Conservation (phyloP, 2,797 vertebrate genomes). For the Brotula barbata region DNA sequence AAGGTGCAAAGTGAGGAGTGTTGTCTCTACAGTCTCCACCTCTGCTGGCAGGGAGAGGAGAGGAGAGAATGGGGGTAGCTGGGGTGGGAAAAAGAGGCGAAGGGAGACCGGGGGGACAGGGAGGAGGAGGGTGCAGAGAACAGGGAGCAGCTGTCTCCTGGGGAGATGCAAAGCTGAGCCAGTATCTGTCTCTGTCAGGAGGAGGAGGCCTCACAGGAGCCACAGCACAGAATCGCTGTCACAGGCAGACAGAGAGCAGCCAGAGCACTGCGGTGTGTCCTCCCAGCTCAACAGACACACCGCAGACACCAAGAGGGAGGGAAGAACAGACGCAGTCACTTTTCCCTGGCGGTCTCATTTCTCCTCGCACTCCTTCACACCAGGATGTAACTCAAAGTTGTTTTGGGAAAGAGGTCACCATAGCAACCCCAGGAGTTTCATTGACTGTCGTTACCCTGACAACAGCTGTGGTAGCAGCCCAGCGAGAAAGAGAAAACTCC, state of each 20-base stretch:
- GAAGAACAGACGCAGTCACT: constrained; percentile 33
- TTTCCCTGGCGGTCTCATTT: constrained; percentile 70
- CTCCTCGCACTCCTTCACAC: constrained; percentile 62
- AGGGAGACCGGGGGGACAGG: constrained; percentile 23
- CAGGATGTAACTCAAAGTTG: constrained; percentile 65
- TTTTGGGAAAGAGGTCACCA: constrained; percentile 78
- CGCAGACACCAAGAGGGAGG: constrained; percentile 43
- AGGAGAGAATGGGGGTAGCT: constrained; percentile 46
- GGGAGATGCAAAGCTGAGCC: constrained; percentile 64
- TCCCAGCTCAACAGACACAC: constrained; percentile 55
- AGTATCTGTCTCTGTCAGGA: constrained; percentile 70
- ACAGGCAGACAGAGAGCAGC: constrained; percentile 53
- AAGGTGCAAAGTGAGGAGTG: constrained; percentile 74
- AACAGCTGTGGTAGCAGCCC: constrained; percentile 74
- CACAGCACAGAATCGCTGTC: constrained; percentile 50
- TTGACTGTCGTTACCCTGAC: constrained; percentile 78
- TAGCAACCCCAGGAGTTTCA: constrained; percentile 77
- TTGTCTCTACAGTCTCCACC: constrained; percentile 76
- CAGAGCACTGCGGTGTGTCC: constrained; percentile 42
- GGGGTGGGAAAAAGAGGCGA: constrained; percentile 51
- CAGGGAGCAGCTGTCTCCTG: constrained; percentile 61
- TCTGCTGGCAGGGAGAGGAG: constrained; percentile 67
- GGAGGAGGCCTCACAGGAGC: constrained; percentile 67
- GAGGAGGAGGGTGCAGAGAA: constrained; percentile 40
- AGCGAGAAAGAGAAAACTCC: constrained; percentile 72